Evolutionary conservation across 2,797 vertebrate genomes (phyloP), one percentile per base, ranked within the genome.

Genomic region (Salmo trutta): DNA sequence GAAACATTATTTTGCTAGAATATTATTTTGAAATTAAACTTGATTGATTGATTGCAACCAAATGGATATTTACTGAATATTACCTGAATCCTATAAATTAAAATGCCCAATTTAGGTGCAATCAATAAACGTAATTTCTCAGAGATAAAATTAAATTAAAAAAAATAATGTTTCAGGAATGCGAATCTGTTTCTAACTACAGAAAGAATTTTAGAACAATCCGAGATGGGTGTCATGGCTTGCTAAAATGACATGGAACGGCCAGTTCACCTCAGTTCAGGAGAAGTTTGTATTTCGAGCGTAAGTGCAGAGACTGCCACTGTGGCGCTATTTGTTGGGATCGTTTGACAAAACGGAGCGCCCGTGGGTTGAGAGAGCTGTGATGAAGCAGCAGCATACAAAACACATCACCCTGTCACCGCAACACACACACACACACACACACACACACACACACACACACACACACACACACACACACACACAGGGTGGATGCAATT

Each of bases 291-390:
- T 76, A 78, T 88, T 90, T 91, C 78, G 29, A 80, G 71, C 27
- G 79, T 83, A 76, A 33, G 87, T 90, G 89, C 78, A 68, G 82
- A 91, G 89, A 88, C 88, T 91, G 86, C 82, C 87, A 90, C 85
- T 70, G 68, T 10, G 77, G 78, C 79, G 82, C 82, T 83, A 89
- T 86, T 91, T 90, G 85, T 88, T 77, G 76, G 86, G 84, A 83
- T 81, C 77, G 33, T 89, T 87, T 91, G 86, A 90, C 84, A 87
- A 89, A 87, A 81, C 56, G 36, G 73, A 81, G 67, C 75, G 70
- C 72, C 68, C 31, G 75, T 83, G 84, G 80, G 86, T 76, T 64
- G 81, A 29, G 65, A 75, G 80, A 71, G 36, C 81, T 78, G 84
- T 83, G 87, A 47, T 47, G 41, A 89, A 71, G 77, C 67, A 78